Conservation (phyloP, 2,797 vertebrate genomes). For the Nothura maculosa region DNA sequence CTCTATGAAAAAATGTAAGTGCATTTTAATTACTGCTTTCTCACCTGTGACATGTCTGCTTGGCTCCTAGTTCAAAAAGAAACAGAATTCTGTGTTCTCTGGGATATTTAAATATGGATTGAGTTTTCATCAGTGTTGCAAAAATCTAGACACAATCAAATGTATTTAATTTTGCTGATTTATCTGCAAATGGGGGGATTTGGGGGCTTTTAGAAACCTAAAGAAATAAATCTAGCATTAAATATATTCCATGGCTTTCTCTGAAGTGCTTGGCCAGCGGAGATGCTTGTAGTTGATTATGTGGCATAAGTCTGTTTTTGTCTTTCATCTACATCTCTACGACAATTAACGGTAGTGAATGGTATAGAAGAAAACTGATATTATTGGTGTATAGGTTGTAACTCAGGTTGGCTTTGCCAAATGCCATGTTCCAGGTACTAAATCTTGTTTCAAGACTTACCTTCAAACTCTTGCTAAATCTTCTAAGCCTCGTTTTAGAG, state of each 20-base stretch:
- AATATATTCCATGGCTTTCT: background rate
- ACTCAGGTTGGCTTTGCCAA: background rate
- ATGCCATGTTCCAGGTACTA: background rate
- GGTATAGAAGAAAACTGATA: background rate
- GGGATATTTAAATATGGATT: background rate
- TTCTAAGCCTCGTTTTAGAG: background rate
- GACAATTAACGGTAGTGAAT: background rate
- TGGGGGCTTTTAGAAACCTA: background rate
- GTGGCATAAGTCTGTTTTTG: background rate
- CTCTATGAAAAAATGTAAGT: slow-evolving; percentile 92
- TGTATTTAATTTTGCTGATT: slow-evolving; percentile 10
- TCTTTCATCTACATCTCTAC: background rate
- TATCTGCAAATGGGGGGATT: slow-evolving; percentile 7
- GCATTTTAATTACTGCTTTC: background rate
- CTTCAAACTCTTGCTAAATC: background rate
- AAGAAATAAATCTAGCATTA: slow-evolving; percentile 13
- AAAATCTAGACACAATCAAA: background rate
- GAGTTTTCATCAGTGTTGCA: background rate
- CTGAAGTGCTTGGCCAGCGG: background rate
- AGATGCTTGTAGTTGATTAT: background rate
- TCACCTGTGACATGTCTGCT: background rate
- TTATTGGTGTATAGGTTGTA: background rate
- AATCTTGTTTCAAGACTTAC: background rate
- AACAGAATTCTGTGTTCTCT: background rate
- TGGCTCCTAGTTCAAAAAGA: background rate